A percentile compares a stretch with the other conserved stretches of the same genome.
Conservation (phyloP, 2,113 vertebrate species). For the Rhizomys pruinosus region DNA sequence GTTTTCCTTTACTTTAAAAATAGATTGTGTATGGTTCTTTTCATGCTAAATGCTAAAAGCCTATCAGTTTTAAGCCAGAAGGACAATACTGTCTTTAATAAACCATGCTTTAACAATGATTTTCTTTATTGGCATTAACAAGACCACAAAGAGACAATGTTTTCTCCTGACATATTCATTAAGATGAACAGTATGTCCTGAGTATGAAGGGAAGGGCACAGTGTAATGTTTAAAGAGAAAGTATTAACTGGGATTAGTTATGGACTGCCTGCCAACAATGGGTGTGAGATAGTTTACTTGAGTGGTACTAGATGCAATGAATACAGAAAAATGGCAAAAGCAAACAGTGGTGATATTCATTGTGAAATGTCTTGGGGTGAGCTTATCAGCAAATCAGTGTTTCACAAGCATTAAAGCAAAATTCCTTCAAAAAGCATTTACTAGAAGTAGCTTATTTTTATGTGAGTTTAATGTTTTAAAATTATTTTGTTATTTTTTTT, state of each 20-base stretch:
- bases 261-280: background rate
- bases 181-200: background rate
- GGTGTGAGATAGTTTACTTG: background rate
- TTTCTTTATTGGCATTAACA: slow-evolving; percentile 38
- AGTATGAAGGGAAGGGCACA: background rate
- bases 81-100: slow-evolving; percentile 31
- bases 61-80: background rate
- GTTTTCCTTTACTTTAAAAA: background rate
- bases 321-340: background rate
- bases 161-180: background rate
- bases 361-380: slow-evolving; percentile 35
- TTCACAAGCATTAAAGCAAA: slow-evolving; percentile 20
- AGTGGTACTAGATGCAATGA: slow-evolving; percentile 14
- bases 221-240: slow-evolving; percentile 19
- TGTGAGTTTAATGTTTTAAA: background rate
- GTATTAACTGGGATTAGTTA: background rate
- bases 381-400: slow-evolving; percentile 37
- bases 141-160: background rate
- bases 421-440: slow-evolving; percentile 42
- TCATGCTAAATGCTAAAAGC: slow-evolving; percentile 29
- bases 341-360: background rate
- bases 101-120: background rate
- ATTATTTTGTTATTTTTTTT: background rate
- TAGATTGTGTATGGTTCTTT: background rate
- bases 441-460: slow-evolving; percentile 34